A percentile compares a stretch with the other conserved stretches of the same genome.
These are phyloP conservation scores for Leptarthrus brevirostris DNA, from an alignment of 2,888 invertebrate species.

Conservation along the genomic window DNA sequence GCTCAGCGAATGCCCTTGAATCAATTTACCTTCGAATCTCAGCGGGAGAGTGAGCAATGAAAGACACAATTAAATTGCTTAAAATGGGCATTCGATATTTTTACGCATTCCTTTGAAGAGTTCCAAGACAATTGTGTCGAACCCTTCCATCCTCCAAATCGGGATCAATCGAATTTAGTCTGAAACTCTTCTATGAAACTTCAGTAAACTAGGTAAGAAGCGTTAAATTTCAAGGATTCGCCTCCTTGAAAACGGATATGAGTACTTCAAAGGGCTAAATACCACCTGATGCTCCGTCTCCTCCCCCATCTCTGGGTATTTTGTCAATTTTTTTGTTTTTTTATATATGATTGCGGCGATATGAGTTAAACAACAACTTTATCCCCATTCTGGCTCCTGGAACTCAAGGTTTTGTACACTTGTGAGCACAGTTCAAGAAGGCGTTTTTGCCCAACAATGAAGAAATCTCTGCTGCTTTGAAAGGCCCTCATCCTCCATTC, in stretches of 20 bases:
- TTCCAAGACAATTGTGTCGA: slow-evolving; percentile 5
- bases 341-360: not conserved
- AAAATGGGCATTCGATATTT: slow-evolving; percentile 6
- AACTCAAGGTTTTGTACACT: not conserved
- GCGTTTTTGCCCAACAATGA: slow-evolving; percentile 25
- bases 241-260: slow-evolving; percentile 37
- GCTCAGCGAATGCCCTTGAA: not conserved
- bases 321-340: not conserved
- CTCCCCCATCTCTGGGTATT: slow-evolving; percentile 2
- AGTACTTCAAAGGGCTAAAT: slow-evolving; percentile 44
- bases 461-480: slow-evolving; percentile 22
- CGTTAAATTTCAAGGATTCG: slow-evolving; percentile 28
- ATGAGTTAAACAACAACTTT: slow-evolving; percentile 4
- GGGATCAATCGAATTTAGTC: not conserved
- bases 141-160: slow-evolving; percentile 2
- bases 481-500: slow-evolving; percentile 34
- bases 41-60: not conserved
- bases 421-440: slow-evolving; percentile 39
- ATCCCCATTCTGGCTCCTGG: not conserved
- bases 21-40: not conserved
- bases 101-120: not conserved
- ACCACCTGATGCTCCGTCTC: slow-evolving; percentile 45
- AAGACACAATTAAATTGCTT: not conserved
- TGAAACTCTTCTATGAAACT: slow-evolving; percentile 4
- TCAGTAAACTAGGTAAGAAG: not conserved